These are phyloP conservation scores for Zaprionus taronus DNA, from an alignment of 1,140 invertebrate genomes.

Conservation along the genomic window DNA sequence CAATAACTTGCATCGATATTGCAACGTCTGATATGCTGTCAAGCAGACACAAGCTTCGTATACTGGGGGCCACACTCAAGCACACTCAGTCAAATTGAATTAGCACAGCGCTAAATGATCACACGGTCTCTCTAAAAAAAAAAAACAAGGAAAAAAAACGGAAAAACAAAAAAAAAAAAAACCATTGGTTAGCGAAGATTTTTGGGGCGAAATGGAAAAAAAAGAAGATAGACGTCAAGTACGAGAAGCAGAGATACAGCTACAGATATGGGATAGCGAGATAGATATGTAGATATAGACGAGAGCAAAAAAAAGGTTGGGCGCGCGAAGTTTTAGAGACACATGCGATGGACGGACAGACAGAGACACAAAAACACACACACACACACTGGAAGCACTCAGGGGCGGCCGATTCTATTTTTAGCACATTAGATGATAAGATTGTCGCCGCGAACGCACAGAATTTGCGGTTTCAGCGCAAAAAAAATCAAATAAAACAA, in stretches of 20 bases:
- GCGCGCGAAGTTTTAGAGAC: constrained; percentile 41
- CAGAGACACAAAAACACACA: constrained; percentile 46
- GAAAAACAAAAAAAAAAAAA: constrained; percentile 35
- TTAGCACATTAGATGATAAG: constrained; percentile 80
- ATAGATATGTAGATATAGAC: constrained; percentile 27
- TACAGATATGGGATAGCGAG: constrained; percentile 33
- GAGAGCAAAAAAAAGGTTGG: constrained; percentile 32
- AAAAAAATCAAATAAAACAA: constrained; percentile 32
- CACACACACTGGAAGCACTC: constrained; percentile 39
- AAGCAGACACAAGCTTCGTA: constrained; percentile 33
- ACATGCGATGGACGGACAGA: constrained; percentile 38
- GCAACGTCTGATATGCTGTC: constrained; percentile 29
- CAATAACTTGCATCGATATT: constrained; percentile 24
- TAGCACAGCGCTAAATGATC: constrained; percentile 79
- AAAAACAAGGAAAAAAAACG: constrained; percentile 40
- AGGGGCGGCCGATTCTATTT: constrained; percentile 63
- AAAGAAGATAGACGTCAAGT: constrained; percentile 23
- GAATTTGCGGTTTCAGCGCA: constrained; percentile 71
- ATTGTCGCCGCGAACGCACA: constrained; percentile 74
- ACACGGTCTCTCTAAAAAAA: constrained; percentile 74
- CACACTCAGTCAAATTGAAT: constrained; percentile 68
- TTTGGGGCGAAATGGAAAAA: constrained; percentile 40
- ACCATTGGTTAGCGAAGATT: constrained; percentile 67
- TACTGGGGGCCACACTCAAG: constrained; percentile 2
- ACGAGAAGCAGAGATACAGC: constrained; percentile 43